Percentiles rank a stretch among this genome's conserved stretches.
phyloP scores from a whole-genome alignment of 2,113 vertebrate species.

The Nibea coibor region DNA sequence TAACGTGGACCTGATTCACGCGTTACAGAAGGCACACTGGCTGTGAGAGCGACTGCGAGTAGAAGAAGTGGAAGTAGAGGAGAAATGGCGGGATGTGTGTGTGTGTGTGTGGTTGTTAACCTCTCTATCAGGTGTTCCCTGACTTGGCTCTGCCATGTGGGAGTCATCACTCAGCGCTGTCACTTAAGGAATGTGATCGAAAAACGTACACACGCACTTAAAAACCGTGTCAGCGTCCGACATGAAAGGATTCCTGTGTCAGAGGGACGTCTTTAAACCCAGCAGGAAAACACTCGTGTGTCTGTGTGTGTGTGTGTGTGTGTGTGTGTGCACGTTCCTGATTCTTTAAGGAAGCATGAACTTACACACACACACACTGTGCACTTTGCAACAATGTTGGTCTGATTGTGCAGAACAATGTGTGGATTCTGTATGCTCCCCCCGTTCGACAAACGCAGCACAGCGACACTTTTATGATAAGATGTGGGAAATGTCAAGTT shows the following conservation, averaged over 20 bases:
- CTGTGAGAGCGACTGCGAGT: not conserved
- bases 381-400: not conserved
- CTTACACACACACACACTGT: not conserved
- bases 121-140: conserved; percentile 21
- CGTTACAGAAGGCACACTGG: not conserved
- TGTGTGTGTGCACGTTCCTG: conserved; percentile 16
- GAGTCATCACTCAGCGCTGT: conserved; percentile 67
- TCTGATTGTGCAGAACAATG: not conserved
- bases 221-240: conserved; percentile 40
- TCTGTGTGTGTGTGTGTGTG: not conserved
- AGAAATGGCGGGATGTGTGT: not conserved
- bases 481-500: not conserved
- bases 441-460: not conserved
- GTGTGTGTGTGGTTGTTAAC: not conserved
- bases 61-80: not conserved
- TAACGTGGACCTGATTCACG: not conserved
- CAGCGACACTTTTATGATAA: not conserved
- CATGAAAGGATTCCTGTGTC: conserved; percentile 62
- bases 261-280: conserved; percentile 61
- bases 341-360: conserved; percentile 3
- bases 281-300: conserved; percentile 39
- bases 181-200: conserved; percentile 63
- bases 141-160: conserved; percentile 58
- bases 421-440: not conserved
- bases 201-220: conserved; percentile 24